phyloP scores from a whole-genome alignment of 2,113 vertebrate genomes.

The Cinclus mexicanus region DNA sequence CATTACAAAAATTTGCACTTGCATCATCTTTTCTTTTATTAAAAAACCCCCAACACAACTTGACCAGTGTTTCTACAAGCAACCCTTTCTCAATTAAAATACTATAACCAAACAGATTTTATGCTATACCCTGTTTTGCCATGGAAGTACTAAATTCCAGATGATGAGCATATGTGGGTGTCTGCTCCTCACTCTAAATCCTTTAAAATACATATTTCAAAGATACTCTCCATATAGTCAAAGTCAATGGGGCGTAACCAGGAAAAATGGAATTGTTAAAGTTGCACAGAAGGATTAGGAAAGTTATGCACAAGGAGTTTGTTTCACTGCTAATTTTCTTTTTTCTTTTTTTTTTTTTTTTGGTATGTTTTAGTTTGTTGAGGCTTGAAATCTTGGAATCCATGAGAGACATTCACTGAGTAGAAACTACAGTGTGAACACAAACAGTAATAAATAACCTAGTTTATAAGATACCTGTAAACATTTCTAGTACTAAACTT shows the following conservation, averaged over 20 bases:
- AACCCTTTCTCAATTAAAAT: constrained; percentile 30
- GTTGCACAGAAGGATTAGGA: background rate
- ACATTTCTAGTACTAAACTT: background rate
- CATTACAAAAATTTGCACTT: constrained; percentile 18
- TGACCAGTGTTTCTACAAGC: constrained; percentile 11
- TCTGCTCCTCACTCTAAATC: background rate
- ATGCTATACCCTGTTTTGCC: background rate
- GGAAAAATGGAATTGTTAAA: background rate
- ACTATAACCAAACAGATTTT: background rate
- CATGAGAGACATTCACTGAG: background rate
- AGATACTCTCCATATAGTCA: background rate
- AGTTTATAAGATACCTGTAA: background rate
- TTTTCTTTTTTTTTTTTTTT: background rate
- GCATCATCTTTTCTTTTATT: constrained; percentile 32
- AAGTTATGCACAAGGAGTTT: background rate
- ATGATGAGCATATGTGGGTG: background rate
- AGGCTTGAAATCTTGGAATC: background rate
- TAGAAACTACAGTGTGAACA: background rate
- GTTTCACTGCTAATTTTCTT: background rate
- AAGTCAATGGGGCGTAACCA: background rate
- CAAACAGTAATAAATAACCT: background rate
- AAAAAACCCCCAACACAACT: background rate
- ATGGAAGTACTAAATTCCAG: background rate
- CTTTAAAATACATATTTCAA: background rate
- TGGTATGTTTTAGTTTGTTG: background rate